phyloP scores from a whole-genome alignment of 2,113 vertebrate genomes.

The Rhipidura dahli region DNA sequence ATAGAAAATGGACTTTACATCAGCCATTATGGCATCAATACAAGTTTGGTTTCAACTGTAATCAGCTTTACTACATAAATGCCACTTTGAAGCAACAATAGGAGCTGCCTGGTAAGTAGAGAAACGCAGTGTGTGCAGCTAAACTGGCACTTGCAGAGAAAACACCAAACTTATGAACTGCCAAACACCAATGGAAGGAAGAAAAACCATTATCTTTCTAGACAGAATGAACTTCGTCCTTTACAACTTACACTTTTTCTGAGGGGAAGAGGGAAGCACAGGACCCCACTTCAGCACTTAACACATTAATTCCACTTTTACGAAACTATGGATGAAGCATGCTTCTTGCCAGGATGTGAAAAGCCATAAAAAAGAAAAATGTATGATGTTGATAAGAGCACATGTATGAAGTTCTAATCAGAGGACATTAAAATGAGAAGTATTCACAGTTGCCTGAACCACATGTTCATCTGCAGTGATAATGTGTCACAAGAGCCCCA shows the following conservation, averaged over 20 bases:
- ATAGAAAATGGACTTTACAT: not conserved
- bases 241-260: not conserved
- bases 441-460: not conserved
- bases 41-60: not conserved
- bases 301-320: not conserved
- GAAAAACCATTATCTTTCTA: not conserved
- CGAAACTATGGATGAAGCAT: not conserved
- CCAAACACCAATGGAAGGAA: not conserved
- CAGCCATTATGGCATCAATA: not conserved
- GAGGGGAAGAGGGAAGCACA: not conserved
- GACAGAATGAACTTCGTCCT: not conserved
- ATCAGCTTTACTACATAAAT: not conserved
- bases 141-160: not conserved
- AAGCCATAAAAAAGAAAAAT: not conserved
- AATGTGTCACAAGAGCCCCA: not conserved
- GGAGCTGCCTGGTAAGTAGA: not conserved
- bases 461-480: not conserved
- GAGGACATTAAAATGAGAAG: not conserved
- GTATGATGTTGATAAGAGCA: not conserved
- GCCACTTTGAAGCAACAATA: not conserved
- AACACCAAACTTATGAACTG: not conserved
- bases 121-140: not conserved
- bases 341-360: not conserved
- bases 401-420: not conserved
- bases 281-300: not conserved